These are phyloP conservation scores for Chrysomallon squamiferum DNA, from an alignment of 1,140 invertebrate species.

Conservation along the genomic window DNA sequence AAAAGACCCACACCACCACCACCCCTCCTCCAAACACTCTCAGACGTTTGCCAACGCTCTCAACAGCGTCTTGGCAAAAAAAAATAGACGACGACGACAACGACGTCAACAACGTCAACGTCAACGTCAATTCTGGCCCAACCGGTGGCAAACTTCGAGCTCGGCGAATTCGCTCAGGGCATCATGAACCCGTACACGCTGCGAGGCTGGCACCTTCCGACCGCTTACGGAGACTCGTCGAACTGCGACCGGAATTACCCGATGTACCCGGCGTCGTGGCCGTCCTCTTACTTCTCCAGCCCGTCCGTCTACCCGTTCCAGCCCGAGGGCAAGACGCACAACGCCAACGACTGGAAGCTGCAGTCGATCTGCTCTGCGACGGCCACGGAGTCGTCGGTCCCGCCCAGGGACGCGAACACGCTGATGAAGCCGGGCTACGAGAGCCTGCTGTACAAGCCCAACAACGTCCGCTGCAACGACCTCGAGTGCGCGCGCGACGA, in stretches of 20 bases:
- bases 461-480: conserved; percentile 18
- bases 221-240: conserved; percentile 47
- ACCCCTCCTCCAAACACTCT: too few species aligned
- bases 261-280: conserved; percentile 53
- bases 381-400: conserved; percentile 31
- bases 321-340: conserved; percentile 47
- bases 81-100: too few species aligned
- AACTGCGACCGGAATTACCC: conserved; percentile 56
- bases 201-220: conserved; percentile 55
- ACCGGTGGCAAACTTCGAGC: too few species aligned
- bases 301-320: conserved; percentile 53
- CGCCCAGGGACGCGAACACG: conserved; percentile 30
- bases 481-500: conserved; percentile 37
- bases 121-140: too few species aligned
- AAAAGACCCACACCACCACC: too few species aligned
- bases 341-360: conserved; percentile 52
- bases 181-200: conserved; percentile 57
- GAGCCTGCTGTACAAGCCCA: conserved; percentile 49
- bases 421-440: conserved; percentile 47
- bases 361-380: conserved; percentile 44
- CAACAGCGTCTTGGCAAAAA: too few species aligned
- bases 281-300: conserved; percentile 53
- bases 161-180: too few species aligned
- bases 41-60: too few species aligned
- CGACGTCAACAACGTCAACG: too few species aligned